Percentiles rank a stretch among this genome's conserved stretches.
Conservation (phyloP, 2,888 invertebrate species). For the Heliconius cydno region DNA sequence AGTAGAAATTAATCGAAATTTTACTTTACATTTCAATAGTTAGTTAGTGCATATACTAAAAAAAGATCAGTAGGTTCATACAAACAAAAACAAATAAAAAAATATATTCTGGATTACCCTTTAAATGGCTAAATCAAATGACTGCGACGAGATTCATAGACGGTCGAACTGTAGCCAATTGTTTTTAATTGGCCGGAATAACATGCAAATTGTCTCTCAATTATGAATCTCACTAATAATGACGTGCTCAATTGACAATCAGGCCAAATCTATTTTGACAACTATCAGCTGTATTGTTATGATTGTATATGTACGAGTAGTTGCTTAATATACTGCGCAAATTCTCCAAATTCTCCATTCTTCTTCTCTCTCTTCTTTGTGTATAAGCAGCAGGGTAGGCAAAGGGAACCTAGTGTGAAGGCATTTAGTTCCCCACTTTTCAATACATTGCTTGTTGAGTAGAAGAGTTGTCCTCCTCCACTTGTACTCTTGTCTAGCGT, state of each 20-base stretch:
- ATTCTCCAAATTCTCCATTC: not conserved
- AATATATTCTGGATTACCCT: not conserved
- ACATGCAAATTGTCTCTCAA: constrained; percentile 53
- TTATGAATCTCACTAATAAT: constrained; percentile 52
- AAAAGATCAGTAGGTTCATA: no score
- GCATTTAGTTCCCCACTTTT: no score
- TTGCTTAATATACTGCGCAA: constrained; percentile 31
- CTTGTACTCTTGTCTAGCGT: no score
- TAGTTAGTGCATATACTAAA: no score
- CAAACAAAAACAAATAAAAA: not conserved
- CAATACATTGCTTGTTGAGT: no score
- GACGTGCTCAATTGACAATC: constrained; percentile 54
- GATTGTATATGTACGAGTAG: constrained; percentile 24
- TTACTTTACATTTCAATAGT: no score
- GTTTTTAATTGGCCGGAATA: constrained; percentile 52
- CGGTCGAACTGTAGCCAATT: constrained; percentile 45
- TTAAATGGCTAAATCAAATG: constrained; percentile 28
- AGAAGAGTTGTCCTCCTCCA: no score
- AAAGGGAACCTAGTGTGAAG: no score
- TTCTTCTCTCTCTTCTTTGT: not conserved
- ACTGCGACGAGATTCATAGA: constrained; percentile 37
- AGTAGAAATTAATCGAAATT: no score
- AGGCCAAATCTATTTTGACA: constrained; percentile 51
- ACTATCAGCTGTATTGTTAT: constrained; percentile 36
- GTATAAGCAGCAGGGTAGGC: not conserved